Evolutionary conservation across 2,797 vertebrate species (phyloP).

Genomic region (Chanos chanos): DNA sequence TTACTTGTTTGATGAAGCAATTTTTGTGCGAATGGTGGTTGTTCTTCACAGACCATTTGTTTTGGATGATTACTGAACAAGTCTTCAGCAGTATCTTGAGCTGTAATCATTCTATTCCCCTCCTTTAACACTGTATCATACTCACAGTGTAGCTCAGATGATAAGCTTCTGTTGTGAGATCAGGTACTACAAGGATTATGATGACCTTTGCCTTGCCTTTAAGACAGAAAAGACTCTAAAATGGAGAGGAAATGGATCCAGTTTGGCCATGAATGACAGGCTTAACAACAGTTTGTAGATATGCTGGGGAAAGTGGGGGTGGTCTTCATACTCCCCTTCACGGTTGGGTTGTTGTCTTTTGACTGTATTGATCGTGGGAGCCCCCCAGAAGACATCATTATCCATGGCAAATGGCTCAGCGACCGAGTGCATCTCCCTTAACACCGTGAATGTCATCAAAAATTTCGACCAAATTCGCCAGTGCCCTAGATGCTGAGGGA

Average conservation of each 20-base stretch:
- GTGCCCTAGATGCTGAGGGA: background rate
- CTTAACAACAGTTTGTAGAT: slow-evolving; percentile 14
- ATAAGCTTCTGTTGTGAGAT: too few species aligned
- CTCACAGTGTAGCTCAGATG: too few species aligned
- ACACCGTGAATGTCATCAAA: slow-evolving; percentile 2
- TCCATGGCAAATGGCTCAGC: slow-evolving; percentile 11
- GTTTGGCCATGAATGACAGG: slow-evolving; percentile 25
- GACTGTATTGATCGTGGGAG: slow-evolving; percentile 31
- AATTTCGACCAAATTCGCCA: background rate
- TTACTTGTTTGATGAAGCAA: background rate
- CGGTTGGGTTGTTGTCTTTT: slow-evolving; percentile 1
- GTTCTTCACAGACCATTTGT: too few species aligned
- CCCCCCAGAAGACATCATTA: slow-evolving; percentile 32
- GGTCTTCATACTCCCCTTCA: slow-evolving; percentile 32
- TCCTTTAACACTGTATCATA: too few species aligned
- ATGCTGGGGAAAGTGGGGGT: background rate
- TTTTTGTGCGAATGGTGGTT: background rate
- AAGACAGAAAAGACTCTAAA: background rate
- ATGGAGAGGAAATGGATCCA: background rate
- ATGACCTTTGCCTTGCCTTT: too few species aligned
- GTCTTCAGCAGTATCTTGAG: too few species aligned
- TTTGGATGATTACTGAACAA: too few species aligned
- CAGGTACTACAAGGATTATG: too few species aligned
- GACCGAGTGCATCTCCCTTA: background rate
- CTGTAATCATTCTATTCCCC: too few species aligned